Conservation (phyloP, 2,113 vertebrate genomes). For the Colistium nudipinnis region DNA sequence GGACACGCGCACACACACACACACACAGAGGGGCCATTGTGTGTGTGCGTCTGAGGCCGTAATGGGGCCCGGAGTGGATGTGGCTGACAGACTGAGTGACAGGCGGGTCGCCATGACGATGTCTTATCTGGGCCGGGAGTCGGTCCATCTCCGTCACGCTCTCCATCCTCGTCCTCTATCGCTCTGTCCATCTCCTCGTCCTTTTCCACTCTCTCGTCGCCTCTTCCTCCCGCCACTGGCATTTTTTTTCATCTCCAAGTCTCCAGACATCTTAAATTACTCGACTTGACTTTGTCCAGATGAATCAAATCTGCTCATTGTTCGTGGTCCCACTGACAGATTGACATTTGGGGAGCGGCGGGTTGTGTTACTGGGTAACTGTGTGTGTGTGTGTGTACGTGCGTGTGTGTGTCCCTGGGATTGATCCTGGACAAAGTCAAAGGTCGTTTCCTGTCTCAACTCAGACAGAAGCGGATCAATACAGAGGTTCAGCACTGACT, state of each 20-base stretch:
- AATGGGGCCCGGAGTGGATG: constrained; percentile 68
- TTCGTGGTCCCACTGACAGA: too few species aligned
- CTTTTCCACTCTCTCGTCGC: constrained; percentile 58
- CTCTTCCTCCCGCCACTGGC: constrained; percentile 41
- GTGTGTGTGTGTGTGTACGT: too few species aligned
- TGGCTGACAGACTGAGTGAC: constrained; percentile 77
- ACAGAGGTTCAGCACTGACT: constrained; percentile 3
- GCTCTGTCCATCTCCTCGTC: constrained; percentile 63
- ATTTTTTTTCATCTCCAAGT: neutral
- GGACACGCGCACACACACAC: constrained; percentile 43
- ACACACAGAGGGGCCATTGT: constrained; percentile 74
- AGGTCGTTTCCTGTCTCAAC: constrained; percentile 51
- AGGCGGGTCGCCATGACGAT: constrained; percentile 64
- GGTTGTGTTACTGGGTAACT: too few species aligned
- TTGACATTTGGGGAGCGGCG: too few species aligned
- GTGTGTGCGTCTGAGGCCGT: constrained; percentile 43
- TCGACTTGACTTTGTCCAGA: too few species aligned
- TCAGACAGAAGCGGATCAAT: constrained; percentile 66
- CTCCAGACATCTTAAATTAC: too few species aligned
- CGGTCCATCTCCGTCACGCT: constrained; percentile 39
- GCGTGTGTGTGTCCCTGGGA: constrained; percentile 10
- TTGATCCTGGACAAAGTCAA: constrained; percentile 33
- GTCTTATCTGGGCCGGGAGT: constrained; percentile 54
- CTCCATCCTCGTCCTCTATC: constrained; percentile 51
- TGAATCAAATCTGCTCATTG: too few species aligned